Conservation (phyloP, 2,797 vertebrate genomes). For the Capromys pilorides region DNA sequence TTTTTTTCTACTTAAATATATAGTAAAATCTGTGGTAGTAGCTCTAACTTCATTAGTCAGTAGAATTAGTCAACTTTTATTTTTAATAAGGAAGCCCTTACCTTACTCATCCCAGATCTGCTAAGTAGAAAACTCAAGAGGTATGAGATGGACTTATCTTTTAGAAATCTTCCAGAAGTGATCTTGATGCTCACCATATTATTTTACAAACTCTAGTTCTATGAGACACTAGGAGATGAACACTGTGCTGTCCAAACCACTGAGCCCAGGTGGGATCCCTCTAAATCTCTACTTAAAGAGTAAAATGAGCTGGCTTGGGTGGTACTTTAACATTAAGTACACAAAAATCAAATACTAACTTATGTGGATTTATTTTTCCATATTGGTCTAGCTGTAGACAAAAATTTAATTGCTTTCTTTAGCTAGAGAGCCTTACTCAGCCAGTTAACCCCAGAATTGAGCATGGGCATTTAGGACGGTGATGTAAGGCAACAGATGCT, state of each 20-base stretch:
- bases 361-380: not conserved
- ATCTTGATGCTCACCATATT: not conserved
- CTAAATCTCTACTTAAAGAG: not conserved
- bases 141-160: not conserved
- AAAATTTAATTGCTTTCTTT: not conserved
- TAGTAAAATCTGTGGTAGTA: not conserved
- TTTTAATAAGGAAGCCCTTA: not conserved
- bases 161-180: not conserved
- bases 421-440: not conserved
- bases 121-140: not conserved
- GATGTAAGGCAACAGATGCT: not conserved
- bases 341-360: slow-evolving; percentile 30
- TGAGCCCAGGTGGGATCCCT: not conserved
- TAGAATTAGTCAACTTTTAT: not conserved
- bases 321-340: slow-evolving; percentile 1
- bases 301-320: not conserved
- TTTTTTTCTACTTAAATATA: slow-evolving; percentile 41
- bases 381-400: not conserved
- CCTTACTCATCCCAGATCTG: not conserved
- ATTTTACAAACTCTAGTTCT: not conserved
- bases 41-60: not conserved
- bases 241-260: not conserved
- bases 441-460: not conserved
- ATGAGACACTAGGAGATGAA: not conserved
- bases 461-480: not conserved